Conservation (phyloP, 2,113 vertebrate genomes). For the Tupaia tana region DNA sequence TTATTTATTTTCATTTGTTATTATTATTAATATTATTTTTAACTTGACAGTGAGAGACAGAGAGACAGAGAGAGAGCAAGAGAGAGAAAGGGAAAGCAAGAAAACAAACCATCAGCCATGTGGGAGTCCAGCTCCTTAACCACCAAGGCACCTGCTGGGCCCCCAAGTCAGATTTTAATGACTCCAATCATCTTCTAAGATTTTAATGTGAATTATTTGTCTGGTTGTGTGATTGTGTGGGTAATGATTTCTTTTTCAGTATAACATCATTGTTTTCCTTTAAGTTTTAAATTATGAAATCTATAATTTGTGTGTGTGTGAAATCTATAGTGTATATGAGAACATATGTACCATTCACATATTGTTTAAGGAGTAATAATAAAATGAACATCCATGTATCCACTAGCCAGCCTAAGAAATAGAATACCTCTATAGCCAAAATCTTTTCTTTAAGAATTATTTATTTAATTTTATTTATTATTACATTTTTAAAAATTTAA, state of each 20-base stretch:
- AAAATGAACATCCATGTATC: not conserved
- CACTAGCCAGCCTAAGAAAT: not conserved
- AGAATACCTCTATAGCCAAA: not conserved
- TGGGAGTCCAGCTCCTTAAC: no score
- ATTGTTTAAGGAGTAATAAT: constrained; percentile 1
- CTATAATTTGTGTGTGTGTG: not conserved
- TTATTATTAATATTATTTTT: no score
- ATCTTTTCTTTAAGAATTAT: no score
- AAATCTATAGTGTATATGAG: not conserved
- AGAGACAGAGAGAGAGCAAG: no score
- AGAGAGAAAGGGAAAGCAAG: no score
- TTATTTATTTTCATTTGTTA: no score
- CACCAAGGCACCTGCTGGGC: not conserved
- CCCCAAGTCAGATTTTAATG: constrained; percentile 25
- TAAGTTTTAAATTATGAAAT: constrained; percentile 19
- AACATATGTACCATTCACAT: not conserved
- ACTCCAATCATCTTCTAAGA: not conserved
- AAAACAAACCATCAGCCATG: no score
- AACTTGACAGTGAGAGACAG: no score
- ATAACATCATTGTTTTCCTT: not conserved
- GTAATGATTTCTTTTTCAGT: constrained; percentile 25
- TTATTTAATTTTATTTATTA: no score
- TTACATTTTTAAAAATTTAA: no score
- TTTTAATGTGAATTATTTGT: constrained; percentile 27
- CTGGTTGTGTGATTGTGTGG: not conserved